Evolutionary conservation across 2,888 invertebrate species (phyloP).

Genomic region (Clusia tigrina): DNA sequence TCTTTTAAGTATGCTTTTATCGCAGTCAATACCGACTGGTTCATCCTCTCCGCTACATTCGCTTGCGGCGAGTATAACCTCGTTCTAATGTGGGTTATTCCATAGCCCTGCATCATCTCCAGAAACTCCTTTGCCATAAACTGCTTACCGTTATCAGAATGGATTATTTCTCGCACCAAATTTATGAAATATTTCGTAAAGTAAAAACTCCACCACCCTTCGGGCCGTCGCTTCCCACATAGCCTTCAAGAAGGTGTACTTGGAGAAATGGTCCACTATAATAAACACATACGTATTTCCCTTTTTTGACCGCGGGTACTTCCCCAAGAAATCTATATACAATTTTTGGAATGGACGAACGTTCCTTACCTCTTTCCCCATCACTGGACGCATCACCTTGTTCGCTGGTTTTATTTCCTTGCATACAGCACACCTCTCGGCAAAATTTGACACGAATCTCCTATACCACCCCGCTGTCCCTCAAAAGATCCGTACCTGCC

Average conservation of each 20-base stretch:
- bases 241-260: constrained; percentile 30
- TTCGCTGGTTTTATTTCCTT: constrained; percentile 25
- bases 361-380: neutral
- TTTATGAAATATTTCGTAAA: constrained; percentile 33
- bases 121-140: constrained; percentile 33
- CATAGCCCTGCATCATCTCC: constrained; percentile 44
- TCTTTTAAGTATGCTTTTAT: constrained; percentile 27
- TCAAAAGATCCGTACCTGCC: no score
- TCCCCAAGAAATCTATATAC: constrained; percentile 34
- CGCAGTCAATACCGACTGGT: no score
- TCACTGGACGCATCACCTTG: neutral
- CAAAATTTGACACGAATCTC: no score
- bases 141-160: constrained; percentile 44
- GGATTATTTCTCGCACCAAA: constrained; percentile 39
- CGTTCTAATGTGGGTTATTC: constrained; percentile 42
- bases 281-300: constrained; percentile 28
- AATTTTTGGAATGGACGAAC: constrained; percentile 26
- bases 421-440: no score
- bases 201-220: constrained; percentile 19
- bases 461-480: no score
- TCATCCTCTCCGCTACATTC: no score
- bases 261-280: constrained; percentile 33
- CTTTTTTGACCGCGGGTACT: constrained; percentile 31
- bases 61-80: constrained; percentile 14
- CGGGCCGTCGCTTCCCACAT: constrained; percentile 23